phyloP scores from a whole-genome alignment of 64 coral and sea anemone genomes.

The Pachyseris speciosa region DNA sequence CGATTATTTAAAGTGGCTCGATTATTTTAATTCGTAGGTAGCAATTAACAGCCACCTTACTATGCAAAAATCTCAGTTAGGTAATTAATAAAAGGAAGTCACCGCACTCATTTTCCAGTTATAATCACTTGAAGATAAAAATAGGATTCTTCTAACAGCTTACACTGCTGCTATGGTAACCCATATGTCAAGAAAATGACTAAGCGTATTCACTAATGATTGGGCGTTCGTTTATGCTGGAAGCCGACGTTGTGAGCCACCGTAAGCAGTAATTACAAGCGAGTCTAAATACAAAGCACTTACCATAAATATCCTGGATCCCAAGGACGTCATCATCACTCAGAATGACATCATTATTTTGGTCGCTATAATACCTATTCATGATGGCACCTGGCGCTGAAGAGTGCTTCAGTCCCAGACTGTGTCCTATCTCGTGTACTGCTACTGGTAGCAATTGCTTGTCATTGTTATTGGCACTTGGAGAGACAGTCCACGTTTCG shows the following conservation, averaged over 20 bases:
- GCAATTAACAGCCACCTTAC: too few species aligned
- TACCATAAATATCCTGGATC: constrained; percentile 56
- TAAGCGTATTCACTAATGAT: too few species aligned
- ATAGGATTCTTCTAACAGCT: too few species aligned
- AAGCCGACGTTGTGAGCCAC: neutral
- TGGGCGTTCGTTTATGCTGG: neutral
- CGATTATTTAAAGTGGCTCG: too few species aligned
- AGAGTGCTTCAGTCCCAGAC: constrained; percentile 63
- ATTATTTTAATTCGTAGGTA: too few species aligned
- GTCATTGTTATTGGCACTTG: neutral
- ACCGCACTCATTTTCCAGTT: too few species aligned
- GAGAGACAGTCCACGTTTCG: constrained; percentile 42
- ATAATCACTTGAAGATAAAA: too few species aligned
- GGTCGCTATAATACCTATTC: neutral
- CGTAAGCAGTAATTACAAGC: neutral
- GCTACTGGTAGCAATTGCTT: constrained; percentile 27
- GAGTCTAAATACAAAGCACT: neutral
- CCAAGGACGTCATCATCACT: constrained; percentile 50
- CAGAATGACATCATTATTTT: neutral
- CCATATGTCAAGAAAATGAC: too few species aligned
- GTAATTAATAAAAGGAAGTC: too few species aligned
- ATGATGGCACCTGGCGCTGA: neutral
- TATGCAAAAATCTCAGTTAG: too few species aligned
- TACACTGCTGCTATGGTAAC: too few species aligned
- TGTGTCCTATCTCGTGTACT: constrained; percentile 77